phyloP scores from a whole-genome alignment of 2,797 vertebrate genomes.

The Notolabrus celidotus region DNA sequence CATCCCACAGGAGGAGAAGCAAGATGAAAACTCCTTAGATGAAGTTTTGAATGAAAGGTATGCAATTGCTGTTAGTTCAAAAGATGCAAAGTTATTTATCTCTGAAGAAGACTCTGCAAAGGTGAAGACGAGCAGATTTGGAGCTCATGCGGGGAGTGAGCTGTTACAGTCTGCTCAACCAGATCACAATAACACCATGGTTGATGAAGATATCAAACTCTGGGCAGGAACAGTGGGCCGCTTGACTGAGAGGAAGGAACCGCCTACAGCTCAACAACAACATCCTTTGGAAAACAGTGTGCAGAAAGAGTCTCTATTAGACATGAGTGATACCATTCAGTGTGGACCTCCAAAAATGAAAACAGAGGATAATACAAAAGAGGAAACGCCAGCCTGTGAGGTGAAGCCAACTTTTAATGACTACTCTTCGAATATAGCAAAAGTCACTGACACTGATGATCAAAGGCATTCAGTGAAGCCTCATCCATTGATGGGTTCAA shows the following conservation, averaged over 20 bases:
- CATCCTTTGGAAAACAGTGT: slow-evolving; percentile 78
- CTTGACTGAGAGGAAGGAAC: slow-evolving; percentile 70
- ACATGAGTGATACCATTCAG: slow-evolving; percentile 61
- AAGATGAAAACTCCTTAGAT: slow-evolving; percentile 38
- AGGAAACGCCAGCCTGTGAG: slow-evolving; percentile 33
- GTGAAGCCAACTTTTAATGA: slow-evolving; percentile 37
- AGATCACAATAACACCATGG: slow-evolving; percentile 45
- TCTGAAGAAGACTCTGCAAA: slow-evolving; percentile 32
- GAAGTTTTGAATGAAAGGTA: slow-evolving; percentile 19
- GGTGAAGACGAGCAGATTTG: slow-evolving; percentile 37
- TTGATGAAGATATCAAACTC: slow-evolving; percentile 49
- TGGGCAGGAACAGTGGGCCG: slow-evolving; percentile 58
- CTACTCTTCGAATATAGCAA: slow-evolving; percentile 27
- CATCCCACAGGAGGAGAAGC: slow-evolving; percentile 22
- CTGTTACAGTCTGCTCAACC: slow-evolving; percentile 22
- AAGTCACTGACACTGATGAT: slow-evolving; percentile 23
- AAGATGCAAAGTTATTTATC: slow-evolving; percentile 30
- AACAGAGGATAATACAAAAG: slow-evolving; percentile 33
- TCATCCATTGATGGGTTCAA: slow-evolving; percentile 25
- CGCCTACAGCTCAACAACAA: slow-evolving; percentile 59
- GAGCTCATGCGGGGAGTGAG: slow-evolving; percentile 48
- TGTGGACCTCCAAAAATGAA: slow-evolving; percentile 46
- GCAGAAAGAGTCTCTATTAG: slow-evolving; percentile 68
- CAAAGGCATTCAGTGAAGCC: slow-evolving; percentile 33
- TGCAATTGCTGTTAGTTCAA: slow-evolving; percentile 14